phyloP scores from a whole-genome alignment of 2,888 invertebrate species.

The Laothoe populi region DNA sequence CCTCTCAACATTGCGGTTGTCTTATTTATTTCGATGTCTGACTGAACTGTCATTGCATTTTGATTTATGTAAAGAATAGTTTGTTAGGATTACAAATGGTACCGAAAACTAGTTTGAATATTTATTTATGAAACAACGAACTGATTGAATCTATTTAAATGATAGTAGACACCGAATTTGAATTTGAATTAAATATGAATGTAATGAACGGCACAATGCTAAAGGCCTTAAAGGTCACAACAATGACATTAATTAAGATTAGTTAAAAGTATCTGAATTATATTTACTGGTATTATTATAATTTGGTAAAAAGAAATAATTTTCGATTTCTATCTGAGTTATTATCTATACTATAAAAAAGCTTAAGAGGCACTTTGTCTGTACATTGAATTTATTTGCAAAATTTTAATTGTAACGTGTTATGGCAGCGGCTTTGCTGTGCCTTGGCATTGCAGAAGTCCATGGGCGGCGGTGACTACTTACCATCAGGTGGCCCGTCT shows the following conservation, averaged over 20 bases:
- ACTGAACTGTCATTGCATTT: conserved; percentile 7
- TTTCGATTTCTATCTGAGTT: too few species aligned
- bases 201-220: not conserved
- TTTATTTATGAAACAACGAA: conserved; percentile 6
- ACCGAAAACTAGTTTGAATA: not conserved
- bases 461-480: too few species aligned
- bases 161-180: conserved; percentile 1
- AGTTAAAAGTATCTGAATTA: not conserved
- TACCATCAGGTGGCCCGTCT: too few species aligned
- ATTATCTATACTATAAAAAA: too few species aligned
- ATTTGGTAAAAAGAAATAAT: too few species aligned
- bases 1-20: not conserved
- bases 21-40: not conserved
- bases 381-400: too few species aligned
- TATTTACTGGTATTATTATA: too few species aligned
- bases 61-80: not conserved
- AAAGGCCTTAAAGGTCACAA: not conserved
- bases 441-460: too few species aligned
- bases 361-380: too few species aligned
- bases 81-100: not conserved
- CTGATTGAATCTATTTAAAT: conserved; percentile 9
- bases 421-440: too few species aligned
- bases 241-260: conserved; percentile 1
- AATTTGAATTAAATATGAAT: conserved; percentile 9
- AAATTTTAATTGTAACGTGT: too few species aligned